Base-by-base conservation (phyloP, 2,888 invertebrate genomes). In the Acronicta psi region DNA sequence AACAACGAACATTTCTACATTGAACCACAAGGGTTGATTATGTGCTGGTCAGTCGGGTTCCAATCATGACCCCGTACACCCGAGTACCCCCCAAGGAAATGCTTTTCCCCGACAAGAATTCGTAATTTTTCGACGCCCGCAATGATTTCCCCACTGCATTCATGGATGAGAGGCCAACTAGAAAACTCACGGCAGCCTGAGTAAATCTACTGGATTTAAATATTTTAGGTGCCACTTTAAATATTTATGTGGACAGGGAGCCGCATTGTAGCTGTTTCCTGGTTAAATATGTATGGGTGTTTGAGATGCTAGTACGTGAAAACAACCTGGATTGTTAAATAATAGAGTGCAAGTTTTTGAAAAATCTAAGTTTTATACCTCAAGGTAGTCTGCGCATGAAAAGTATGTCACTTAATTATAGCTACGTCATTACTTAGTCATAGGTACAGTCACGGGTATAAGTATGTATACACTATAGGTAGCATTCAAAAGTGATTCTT, bases 121-220 rank as follows among this genome's bases (percentile, higher is more conserved):
- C 75, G 75, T 77, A 81, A 85, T 87, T 81, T 59, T 77, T 75
- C 70, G 69, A 64, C 77, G 74, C 71, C 73, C 60, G 47, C 54
- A 82, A 81, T 79, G 82, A 87, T 86, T 87, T 87, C 85, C 84
- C 84, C 53, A 74, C 65, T 81, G 87, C 83, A 83, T 83, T 83
- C 81, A 75, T 77, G 82, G 75, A 73, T 79, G 70, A 77, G 77
- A 80, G 63, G 65, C 59, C 76, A 72, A 73, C 71, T 73, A 77
- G 64, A 73, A 75, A 73, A 73, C 55, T 64, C 58, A 66, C 58
- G 59, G 51, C 58, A 66, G 23, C 43, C 46, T 43, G 40, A 47
- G 41, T 47, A 47, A 69, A 66, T 62, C 60, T 70, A 50, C 60
- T 59, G 59, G 66, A 63, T 73, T 72, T 77, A 69, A 75, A 77